A percentile compares a stretch with the other conserved stretches of the same genome.
Evolutionary conservation across 1,140 invertebrate genomes (phyloP).

Genomic region (Popillia japonica): DNA sequence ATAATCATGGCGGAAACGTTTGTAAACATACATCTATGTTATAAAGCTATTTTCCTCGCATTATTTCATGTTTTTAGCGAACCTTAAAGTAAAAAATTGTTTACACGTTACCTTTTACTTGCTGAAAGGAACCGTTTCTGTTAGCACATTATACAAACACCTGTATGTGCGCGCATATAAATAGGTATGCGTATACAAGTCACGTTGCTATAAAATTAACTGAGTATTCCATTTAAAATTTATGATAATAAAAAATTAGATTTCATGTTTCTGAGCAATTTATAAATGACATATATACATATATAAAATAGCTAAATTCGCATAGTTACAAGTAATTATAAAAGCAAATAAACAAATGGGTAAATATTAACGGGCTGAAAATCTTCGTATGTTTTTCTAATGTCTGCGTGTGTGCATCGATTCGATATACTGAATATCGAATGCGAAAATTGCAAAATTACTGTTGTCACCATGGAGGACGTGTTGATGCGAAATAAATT

Average conservation of each 20-base stretch:
- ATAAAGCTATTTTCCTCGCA: no score
- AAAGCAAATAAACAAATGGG: not conserved
- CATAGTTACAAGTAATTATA: not conserved
- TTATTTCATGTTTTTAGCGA: no score
- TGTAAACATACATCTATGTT: no score
- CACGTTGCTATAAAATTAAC: not conserved
- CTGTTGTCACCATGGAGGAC: not conserved
- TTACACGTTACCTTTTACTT: no score
- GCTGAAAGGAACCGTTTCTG: no score
- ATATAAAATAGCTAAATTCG: not conserved
- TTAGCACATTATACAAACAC: no score
- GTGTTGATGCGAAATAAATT: constrained; percentile 25
- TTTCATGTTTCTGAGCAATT: not conserved
- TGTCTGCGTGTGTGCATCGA: not conserved
- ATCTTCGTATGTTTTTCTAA: not conserved
- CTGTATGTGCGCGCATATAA: no score
- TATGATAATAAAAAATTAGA: constrained; percentile 15
- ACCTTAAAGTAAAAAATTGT: no score
- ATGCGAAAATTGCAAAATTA: constrained; percentile 29
- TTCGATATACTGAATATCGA: not conserved
- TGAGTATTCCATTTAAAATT: not conserved
- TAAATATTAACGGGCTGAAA: not conserved
- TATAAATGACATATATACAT: not conserved
- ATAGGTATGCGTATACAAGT: no score
- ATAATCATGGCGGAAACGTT: no score